phyloP scores from a whole-genome alignment of 1,140 invertebrate species.

The Drosophila ironensis region DNA sequence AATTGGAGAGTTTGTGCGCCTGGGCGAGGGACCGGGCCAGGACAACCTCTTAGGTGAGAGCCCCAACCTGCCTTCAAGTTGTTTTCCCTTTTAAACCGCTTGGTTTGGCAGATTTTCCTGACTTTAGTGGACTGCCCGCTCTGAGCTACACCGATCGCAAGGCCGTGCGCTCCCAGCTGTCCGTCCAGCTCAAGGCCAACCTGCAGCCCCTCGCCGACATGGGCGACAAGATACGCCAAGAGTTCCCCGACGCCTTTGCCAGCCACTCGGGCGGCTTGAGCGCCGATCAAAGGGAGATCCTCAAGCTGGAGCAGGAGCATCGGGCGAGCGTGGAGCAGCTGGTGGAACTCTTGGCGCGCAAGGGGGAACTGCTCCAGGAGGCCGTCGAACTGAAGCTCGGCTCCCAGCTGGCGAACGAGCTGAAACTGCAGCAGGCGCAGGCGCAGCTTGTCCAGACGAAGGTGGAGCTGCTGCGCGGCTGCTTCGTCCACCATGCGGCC shows the following conservation, averaged over 20 bases:
- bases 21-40: conserved; percentile 18
- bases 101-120: conserved; percentile 24
- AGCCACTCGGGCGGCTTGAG: conserved; percentile 17
- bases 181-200: conserved; percentile 12
- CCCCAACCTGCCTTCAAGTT: rapidly evolving
- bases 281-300: conserved; percentile 44
- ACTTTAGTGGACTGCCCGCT: conserved; percentile 9
- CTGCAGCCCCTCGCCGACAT: conserved; percentile 48
- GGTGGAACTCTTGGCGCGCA: conserved; percentile 24
- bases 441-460: conserved; percentile 57
- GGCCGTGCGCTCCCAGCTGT: conserved; percentile 24
- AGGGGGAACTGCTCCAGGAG: conserved; percentile 51
- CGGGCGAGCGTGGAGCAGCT: conserved; percentile 39
- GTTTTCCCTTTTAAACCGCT: background rate
- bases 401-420: conserved; percentile 49
- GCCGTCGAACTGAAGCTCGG: conserved; percentile 65
- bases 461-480: conserved; percentile 50
- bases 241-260: conserved; percentile 43
- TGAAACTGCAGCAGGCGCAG: conserved; percentile 54
- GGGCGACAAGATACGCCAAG: conserved; percentile 37
- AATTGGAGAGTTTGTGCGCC: conserved; percentile 32
- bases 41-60: conserved; percentile 44
- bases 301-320: conserved; percentile 54
- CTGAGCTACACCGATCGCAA: conserved; percentile 59
- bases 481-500: conserved; percentile 43